Conservation (phyloP, 2,113 vertebrate genomes). For the Phainopepla nitens region DNA sequence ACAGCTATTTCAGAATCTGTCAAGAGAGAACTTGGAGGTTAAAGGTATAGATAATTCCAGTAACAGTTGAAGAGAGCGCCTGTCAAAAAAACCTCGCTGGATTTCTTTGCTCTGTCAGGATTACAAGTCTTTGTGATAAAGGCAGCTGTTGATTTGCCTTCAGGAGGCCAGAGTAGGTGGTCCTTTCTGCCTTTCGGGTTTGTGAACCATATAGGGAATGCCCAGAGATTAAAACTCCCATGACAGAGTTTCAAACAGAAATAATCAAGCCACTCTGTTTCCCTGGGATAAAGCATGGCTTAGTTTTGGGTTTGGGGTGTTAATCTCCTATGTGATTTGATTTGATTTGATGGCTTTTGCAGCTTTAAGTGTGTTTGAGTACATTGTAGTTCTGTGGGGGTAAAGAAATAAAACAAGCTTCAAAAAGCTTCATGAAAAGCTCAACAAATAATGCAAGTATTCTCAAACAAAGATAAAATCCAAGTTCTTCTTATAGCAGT, state of each 20-base stretch:
- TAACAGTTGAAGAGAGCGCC: background rate
- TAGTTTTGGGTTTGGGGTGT: background rate
- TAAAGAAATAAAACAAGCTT: background rate
- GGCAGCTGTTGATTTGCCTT: background rate
- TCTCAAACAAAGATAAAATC: conserved; percentile 17
- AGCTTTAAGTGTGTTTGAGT: background rate
- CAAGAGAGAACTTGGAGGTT: background rate
- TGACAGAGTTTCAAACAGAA: conserved; percentile 24
- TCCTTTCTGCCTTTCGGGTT: background rate
- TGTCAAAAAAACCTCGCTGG: background rate
- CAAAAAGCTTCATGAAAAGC: background rate
- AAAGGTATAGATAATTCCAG: conserved; percentile 6
- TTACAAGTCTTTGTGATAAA: background rate
- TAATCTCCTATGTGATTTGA: conserved; percentile 12
- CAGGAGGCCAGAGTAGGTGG: background rate
- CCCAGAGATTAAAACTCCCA: background rate
- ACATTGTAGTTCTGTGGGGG: background rate
- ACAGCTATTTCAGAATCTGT: conserved; percentile 41
- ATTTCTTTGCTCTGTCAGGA: background rate
- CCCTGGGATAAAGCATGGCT: background rate
- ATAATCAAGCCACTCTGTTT: background rate
- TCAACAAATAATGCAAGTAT: background rate
- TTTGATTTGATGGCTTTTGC: background rate
- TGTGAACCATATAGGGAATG: background rate
- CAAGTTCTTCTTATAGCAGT: background rate